Conservation (phyloP, 1,140 invertebrate genomes). For the Ceratoteleas bidentatus region DNA sequence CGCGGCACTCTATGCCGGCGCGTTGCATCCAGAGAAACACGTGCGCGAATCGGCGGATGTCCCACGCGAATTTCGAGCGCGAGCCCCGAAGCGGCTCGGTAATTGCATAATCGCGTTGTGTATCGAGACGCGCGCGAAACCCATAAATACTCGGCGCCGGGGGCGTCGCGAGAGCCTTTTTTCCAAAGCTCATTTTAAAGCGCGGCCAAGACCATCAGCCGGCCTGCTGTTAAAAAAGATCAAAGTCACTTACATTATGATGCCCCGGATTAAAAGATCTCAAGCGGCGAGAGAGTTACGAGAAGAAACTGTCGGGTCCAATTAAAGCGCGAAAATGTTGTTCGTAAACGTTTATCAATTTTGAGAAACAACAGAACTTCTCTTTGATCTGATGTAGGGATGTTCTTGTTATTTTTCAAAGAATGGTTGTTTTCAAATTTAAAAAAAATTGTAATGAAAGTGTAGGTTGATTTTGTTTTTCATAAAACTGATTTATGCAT, state of each 20-base stretch:
- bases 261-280: conserved; percentile 30
- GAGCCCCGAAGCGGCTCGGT: conserved; percentile 53
- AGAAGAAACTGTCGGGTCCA: conserved; percentile 4
- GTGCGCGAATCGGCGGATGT: conserved; percentile 15
- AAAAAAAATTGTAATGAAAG: too few species aligned
- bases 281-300: neutral
- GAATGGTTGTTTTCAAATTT: too few species aligned
- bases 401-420: too few species aligned
- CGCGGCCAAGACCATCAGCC: conserved; percentile 37
- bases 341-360: neutral
- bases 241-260: conserved; percentile 47
- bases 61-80: conserved; percentile 14
- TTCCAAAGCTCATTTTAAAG: conserved; percentile 61
- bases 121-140: conserved; percentile 48
- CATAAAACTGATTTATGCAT: too few species aligned
- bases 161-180: conserved; percentile 48
- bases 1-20: too few species aligned
- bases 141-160: conserved; percentile 60
- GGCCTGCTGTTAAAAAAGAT: conserved; percentile 45
- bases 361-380: too few species aligned
- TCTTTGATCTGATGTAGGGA: too few species aligned
- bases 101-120: conserved; percentile 63
- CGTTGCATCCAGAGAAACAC: too few species aligned
- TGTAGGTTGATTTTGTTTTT: too few species aligned
- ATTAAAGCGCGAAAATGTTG: conserved; percentile 2